Percentiles rank a stretch among this genome's conserved stretches.
Evolutionary conservation across 2,888 invertebrate genomes (phyloP).

Genomic region (Chaetogeoica ovagalla): DNA sequence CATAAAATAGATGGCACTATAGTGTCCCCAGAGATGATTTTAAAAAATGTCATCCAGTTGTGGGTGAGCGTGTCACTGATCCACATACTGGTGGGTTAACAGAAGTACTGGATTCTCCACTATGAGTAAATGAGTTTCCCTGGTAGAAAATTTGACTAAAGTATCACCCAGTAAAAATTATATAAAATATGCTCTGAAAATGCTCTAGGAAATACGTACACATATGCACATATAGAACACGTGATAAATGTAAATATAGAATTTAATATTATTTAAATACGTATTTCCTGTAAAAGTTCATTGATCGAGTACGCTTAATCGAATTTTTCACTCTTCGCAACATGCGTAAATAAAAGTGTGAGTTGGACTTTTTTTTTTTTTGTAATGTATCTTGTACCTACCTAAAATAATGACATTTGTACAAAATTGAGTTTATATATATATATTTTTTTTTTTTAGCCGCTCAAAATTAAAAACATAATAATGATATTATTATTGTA

Average conservation of each 20-base stretch:
- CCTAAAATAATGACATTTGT: neutral
- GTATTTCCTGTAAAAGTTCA: neutral
- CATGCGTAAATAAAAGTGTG: constrained; percentile 1
- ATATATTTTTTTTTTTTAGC: constrained; percentile 1
- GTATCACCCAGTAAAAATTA: no score
- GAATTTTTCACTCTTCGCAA: neutral
- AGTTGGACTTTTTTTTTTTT: neutral
- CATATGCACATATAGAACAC: neutral
- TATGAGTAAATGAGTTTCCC: no score
- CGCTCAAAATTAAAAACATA: constrained; percentile 22
- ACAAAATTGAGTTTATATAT: neutral
- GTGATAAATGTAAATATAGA: neutral
- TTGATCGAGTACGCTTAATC: neutral
- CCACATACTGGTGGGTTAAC: no score
- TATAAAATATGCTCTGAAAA: no score
- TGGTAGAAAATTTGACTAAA: no score
- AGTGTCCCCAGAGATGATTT: no score
- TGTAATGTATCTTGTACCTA: neutral
- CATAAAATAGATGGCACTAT: no score
- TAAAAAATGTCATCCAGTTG: no score
- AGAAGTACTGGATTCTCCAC: no score
- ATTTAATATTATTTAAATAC: neutral
- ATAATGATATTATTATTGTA: neutral
- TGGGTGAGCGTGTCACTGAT: no score
- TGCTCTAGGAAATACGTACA: no score